Base-by-base conservation (phyloP, 92 coral and sea anemone species). In the Epizoanthus illoricatus region DNA sequence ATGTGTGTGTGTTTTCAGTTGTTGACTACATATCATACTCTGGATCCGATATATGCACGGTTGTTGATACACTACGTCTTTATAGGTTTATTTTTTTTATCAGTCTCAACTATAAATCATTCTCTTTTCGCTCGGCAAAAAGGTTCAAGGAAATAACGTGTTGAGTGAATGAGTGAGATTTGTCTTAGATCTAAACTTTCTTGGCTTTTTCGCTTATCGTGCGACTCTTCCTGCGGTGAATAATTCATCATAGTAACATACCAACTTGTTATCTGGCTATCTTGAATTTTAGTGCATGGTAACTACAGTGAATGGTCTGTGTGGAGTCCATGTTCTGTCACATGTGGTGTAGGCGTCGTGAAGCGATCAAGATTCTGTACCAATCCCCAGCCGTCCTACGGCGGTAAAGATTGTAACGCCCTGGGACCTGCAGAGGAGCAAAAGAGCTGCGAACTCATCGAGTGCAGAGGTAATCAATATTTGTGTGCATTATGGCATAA, bases 281-380 rank as follows among this genome's bases (percentile, higher is more conserved):
- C 6, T 41, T 63, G 24, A 63, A 15, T 6, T 13, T 11, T 20
- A 91, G 99, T 92, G 41, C 87, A 90, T 17, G 99, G 99, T 21
- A 91, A 91, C 83, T 97, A 86, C 88, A 92, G 99, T 75, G 93
- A 90, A 74, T 97, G 99, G 99, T 94, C 99, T 4, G 64, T 94
- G 55, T 97, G 99, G 99, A 80, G 92, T 55, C 98, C 97, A 28
- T 97, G 99, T 69, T 97, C 99, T 4, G 99, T 94, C 59, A 97
- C 98, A 39, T 97, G 99, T 80, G 99, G 98, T 16, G 94, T 90
- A 8, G 99, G 99, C 5, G 91, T 86, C 36, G 92, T 97, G 88
- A 91, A 89, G 80, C 85, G 99, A 39, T 86, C 87, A 49, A 85
- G 99, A 60, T 90, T 86, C 85, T 97, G 99, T 79, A 94, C 95